Base-by-base conservation (phyloP, 1,140 invertebrate genomes). In the Cecropterus lyciades region DNA sequence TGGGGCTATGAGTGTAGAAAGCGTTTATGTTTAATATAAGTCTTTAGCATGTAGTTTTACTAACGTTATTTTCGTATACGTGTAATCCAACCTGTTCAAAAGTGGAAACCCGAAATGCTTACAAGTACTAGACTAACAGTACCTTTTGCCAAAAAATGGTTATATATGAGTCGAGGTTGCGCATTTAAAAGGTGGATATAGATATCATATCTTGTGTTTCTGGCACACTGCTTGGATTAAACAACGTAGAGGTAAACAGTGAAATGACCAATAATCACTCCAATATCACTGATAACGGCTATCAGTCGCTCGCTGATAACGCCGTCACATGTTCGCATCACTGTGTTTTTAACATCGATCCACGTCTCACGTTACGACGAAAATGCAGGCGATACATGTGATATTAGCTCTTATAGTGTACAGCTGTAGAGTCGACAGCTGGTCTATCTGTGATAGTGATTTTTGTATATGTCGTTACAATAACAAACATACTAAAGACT, bases 211-310 rank as follows among this genome's bases (percentile, higher is more conserved):
- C 27, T 52, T 66, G 24, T 72, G 56, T 71, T 57, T 48, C 67
- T 55, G 56, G n/a, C n/a, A 59, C 56, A 59, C 24, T 15, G 7
- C 56, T 9, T 37, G 27, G 42, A 59, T 59, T 33, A 59, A 46
- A 17, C 30, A 15, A 42, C 45, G 16, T 46, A 51, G 24, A 43
- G 16, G 63, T 67, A 78, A 82, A 78, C 69, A 80, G 75, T 69
- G 73, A 83, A 89, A 84, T 87, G 82, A 79, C 84, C 84, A 82
- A 80, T 72, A 78, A 86, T 82, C 77, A 73, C 75, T 70, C 49
- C 62, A 60, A 68, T 80, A 83, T 81, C 75, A 70, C 16, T 77
- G 85, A 89, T 89, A 87, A 82, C 69, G 45, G 60, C 68, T 75
- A 78, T 75, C 76, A 72, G 68, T 57, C 64, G 59, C 20, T 56